phyloP scores from a whole-genome alignment of 2,888 invertebrate species.

The Nomada ferruginata region DNA sequence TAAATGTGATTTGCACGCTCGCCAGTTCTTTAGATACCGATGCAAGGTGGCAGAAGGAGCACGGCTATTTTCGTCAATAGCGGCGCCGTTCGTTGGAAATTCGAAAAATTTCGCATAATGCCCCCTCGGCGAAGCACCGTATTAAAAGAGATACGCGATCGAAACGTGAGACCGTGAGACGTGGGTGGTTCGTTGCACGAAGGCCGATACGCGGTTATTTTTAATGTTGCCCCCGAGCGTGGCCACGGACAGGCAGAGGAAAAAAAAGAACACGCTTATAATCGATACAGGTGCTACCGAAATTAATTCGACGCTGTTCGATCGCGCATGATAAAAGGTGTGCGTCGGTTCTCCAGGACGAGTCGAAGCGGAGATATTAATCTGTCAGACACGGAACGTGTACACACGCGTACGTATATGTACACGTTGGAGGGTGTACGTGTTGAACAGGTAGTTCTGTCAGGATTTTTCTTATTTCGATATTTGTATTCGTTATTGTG shows the following conservation, averaged over 20 bases:
- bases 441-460: not conserved
- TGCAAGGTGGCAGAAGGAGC: not conserved
- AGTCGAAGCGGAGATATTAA: constrained; percentile 20
- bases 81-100: constrained; percentile 45
- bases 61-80: constrained; percentile 60
- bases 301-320: constrained; percentile 38
- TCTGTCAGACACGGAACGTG: not conserved
- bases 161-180: constrained; percentile 67
- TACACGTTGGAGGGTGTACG: not conserved
- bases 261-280: constrained; percentile 50
- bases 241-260: constrained; percentile 17
- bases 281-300: constrained; percentile 58
- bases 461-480: not conserved
- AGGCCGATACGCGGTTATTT: constrained; percentile 67
- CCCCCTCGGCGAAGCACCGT: constrained; percentile 27
- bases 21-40: constrained; percentile 62
- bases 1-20: constrained; percentile 51
- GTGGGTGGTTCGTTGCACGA: constrained; percentile 65
- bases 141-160: constrained; percentile 71
- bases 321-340: constrained; percentile 19
- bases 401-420: not conserved
- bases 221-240: constrained; percentile 63
- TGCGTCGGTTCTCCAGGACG: not conserved
- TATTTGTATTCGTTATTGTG: too few species aligned
- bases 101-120: constrained; percentile 56